Evolutionary conservation across 2,888 invertebrate genomes (phyloP), one percentile per base, ranked within the genome.

Genomic region (Rhamphomyia laevipes): DNA sequence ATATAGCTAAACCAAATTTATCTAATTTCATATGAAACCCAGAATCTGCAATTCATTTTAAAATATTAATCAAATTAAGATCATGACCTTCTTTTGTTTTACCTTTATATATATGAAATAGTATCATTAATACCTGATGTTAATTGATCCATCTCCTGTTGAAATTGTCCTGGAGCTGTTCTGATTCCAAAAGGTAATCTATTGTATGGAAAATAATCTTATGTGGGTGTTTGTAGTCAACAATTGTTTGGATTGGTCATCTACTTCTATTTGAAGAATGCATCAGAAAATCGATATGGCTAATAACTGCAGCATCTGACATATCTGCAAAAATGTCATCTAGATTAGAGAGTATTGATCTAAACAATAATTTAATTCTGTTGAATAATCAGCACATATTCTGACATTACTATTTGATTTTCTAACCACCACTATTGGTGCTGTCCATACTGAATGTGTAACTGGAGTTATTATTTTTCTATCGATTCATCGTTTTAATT

Each of bases 281-380:
- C 21, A 21, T 21, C 21, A 3, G 21, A 21, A 21, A 21, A 5
- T 21, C 21, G 21, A 53, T 50, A 54, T 54, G 55, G 57, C n/a
- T n/a, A n/a, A n/a, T n/a, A n/a, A n/a, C n/a, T n/a, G n/a, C n/a
- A n/a, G n/a, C n/a, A n/a, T n/a, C n/a, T n/a, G n/a, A n/a, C n/a
- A n/a, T n/a, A n/a, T n/a, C n/a, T n/a, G n/a, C n/a, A n/a, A n/a
- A n/a, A n/a, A n/a, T n/a, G n/a, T n/a, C n/a, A n/a, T n/a, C n/a
- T n/a, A n/a, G n/a, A n/a, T n/a, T n/a, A n/a, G n/a, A n/a, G n/a
- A n/a, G n/a, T n/a, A n/a, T n/a, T n/a, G n/a, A n/a, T n/a, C n/a
- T n/a, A n/a, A n/a, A n/a, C n/a, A n/a, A n/a, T n/a, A n/a, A n/a
- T n/a, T n/a, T n/a, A n/a, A n/a, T n/a, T n/a, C n/a, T n/a, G n/a